A percentile compares a stretch with the other conserved stretches of the same genome.
Evolutionary conservation across 1,140 invertebrate genomes (phyloP).

Genomic region (Lithobius niger): DNA sequence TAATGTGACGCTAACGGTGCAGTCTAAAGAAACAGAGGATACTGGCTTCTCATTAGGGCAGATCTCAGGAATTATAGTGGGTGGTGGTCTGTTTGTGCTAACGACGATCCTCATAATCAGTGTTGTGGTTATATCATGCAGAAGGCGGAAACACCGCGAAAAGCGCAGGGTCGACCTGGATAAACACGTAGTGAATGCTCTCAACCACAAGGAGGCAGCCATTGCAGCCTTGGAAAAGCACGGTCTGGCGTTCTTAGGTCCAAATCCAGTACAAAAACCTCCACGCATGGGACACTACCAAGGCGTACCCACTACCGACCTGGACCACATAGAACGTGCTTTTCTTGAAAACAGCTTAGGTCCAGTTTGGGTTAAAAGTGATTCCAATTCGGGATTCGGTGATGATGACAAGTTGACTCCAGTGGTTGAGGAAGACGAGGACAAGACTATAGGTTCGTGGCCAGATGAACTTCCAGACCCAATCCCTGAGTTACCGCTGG

Average conservation of each 20-base stretch:
- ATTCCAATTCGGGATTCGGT: neutral
- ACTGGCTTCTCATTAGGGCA: slow-evolving; percentile 24
- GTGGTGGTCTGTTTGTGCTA: slow-evolving; percentile 35
- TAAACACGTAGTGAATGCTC: neutral
- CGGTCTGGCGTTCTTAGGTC: neutral
- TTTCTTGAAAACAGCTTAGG: neutral
- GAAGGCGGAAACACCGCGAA: neutral
- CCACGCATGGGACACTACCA: neutral
- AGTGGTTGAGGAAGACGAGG: neutral
- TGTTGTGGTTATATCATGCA: neutral
- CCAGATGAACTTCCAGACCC: neutral
- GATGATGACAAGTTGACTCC: neutral
- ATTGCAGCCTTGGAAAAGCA: neutral
- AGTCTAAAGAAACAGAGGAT: slow-evolving; percentile 29
- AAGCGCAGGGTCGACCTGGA: neutral
- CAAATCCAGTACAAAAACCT: neutral
- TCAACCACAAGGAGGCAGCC: neutral
- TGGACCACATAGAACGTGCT: neutral
- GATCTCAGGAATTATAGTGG: slow-evolving; percentile 33
- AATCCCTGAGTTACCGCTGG: neutral
- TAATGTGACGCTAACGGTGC: slow-evolving; percentile 49
- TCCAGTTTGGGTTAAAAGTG: neutral
- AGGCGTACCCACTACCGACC: neutral
- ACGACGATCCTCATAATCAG: neutral
- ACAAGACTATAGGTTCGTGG: neutral